These are phyloP conservation scores for Pseudobourletiella spinata DNA, from an alignment of 1,140 invertebrate genomes.

Conservation along the genomic window DNA sequence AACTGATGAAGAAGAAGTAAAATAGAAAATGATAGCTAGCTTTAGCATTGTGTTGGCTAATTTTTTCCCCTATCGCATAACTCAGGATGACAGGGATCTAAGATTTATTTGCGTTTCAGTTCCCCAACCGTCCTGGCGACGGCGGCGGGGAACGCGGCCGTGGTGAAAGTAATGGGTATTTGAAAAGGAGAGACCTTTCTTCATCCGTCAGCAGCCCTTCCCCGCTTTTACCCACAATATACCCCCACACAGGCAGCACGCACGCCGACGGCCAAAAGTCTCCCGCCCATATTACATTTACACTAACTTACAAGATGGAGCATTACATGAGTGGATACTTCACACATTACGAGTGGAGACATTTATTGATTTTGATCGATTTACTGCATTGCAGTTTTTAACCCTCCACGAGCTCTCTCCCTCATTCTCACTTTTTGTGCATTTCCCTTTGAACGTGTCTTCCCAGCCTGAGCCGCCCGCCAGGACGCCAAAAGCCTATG, in stretches of 20 bases:
- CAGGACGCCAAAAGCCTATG: too few relatives aligned
- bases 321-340: too few relatives aligned
- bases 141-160: neutral
- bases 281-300: too few relatives aligned
- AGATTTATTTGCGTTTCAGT: constrained; percentile 13
- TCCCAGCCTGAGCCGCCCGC: too few relatives aligned
- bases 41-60: neutral
- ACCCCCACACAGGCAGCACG: too few relatives aligned
- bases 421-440: neutral
- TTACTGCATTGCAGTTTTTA: constrained; percentile 14
- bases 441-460: neutral
- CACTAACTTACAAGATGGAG: too few relatives aligned
- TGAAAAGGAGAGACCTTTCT: neutral
- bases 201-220: too few relatives aligned
- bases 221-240: too few relatives aligned
- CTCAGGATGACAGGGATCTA: constrained; percentile 6
- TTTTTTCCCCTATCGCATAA: constrained; percentile 1
- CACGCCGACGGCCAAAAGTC: too few relatives aligned
- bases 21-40: too few relatives aligned
- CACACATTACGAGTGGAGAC: neutral
- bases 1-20: too few relatives aligned
- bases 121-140: neutral
- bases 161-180: constrained; percentile 2
- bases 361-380: constrained; percentile 17
- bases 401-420: neutral